These are phyloP conservation scores for Sarcophaga caerulescens DNA, from an alignment of 2,888 invertebrate genomes.

Conservation along the genomic window DNA sequence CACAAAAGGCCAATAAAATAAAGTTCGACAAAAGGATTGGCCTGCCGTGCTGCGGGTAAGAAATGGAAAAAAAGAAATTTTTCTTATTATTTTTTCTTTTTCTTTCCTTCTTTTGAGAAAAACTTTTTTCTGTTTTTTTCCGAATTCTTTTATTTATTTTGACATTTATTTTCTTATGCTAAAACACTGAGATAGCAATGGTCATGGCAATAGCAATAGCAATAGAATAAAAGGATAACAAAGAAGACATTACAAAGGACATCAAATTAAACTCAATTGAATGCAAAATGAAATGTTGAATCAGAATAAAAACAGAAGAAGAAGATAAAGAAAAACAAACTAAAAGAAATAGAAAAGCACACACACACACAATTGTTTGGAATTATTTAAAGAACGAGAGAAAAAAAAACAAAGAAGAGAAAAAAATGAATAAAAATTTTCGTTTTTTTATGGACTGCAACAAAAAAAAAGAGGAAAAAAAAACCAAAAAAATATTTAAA, in stretches of 20 bases:
- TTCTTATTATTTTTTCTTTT: neutral
- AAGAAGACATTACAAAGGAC: slow-evolving; percentile 13
- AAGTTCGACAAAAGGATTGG: slow-evolving; percentile 32
- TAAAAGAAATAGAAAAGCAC: neutral
- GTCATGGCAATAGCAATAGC: neutral
- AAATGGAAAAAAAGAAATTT: neutral
- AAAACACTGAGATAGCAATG: neutral
- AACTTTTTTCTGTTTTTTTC: neutral
- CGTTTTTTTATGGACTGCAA: too few species aligned
- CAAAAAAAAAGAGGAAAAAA: too few species aligned
- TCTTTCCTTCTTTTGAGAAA: neutral
- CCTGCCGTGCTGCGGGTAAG: too few species aligned
- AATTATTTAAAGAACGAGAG: too few species aligned
- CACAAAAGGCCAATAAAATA: slow-evolving; percentile 45
- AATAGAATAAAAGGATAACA: neutral
- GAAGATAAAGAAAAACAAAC: neutral
- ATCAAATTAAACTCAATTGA: slow-evolving; percentile 33
- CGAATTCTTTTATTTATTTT: neutral
- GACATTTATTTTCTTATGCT: neutral
- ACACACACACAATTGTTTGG: too few species aligned
- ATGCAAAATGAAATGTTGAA: neutral
- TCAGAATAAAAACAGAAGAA: neutral
- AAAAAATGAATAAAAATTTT: too few species aligned
- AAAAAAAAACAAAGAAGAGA: too few species aligned
- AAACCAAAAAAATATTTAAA: too few species aligned